A percentile compares a stretch with the other conserved stretches of the same genome.
These are phyloP conservation scores for Tribolium castaneum DNA, from an alignment of 1,140 invertebrate species.

Conservation along the genomic window DNA sequence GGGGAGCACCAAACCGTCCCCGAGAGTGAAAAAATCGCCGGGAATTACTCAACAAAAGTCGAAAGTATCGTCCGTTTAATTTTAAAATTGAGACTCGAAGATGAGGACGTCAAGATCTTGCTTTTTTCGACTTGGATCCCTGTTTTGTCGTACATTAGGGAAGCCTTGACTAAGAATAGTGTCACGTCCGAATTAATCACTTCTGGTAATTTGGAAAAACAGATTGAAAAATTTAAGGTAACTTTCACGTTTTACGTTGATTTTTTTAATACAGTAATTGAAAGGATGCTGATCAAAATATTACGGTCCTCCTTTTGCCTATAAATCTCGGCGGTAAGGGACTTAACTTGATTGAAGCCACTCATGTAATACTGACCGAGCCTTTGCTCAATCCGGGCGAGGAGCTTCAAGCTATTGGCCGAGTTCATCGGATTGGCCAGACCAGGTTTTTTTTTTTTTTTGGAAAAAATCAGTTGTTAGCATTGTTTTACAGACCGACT, in stretches of 20 bases:
- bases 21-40: constrained; percentile 62
- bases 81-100: constrained; percentile 68
- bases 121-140: constrained; percentile 80
- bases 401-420: constrained; percentile 82
- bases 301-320: constrained; percentile 77
- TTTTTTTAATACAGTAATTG: background rate
- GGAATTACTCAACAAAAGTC: constrained; percentile 80
- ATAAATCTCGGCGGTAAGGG: constrained; percentile 79
- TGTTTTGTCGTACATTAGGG: constrained; percentile 72
- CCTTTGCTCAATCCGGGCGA: constrained; percentile 80
- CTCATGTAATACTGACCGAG: constrained; percentile 82
- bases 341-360: constrained; percentile 83
- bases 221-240: constrained; percentile 71
- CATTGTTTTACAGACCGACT: constrained; percentile 65
- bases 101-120: constrained; percentile 74
- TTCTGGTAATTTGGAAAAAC: constrained; percentile 58
- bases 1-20: constrained; percentile 53
- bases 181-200: constrained; percentile 62
- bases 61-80: constrained; percentile 73
- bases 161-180: constrained; percentile 72
- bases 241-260: background rate
- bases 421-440: constrained; percentile 85
- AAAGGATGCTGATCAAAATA: constrained; percentile 63
- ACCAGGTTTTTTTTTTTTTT: constrained; percentile 67
- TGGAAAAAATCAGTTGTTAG: background rate